Percentiles rank a stretch among this genome's conserved stretches.
Evolutionary conservation across 2,888 invertebrate genomes (phyloP).

Genomic region (Lottia scabra): DNA sequence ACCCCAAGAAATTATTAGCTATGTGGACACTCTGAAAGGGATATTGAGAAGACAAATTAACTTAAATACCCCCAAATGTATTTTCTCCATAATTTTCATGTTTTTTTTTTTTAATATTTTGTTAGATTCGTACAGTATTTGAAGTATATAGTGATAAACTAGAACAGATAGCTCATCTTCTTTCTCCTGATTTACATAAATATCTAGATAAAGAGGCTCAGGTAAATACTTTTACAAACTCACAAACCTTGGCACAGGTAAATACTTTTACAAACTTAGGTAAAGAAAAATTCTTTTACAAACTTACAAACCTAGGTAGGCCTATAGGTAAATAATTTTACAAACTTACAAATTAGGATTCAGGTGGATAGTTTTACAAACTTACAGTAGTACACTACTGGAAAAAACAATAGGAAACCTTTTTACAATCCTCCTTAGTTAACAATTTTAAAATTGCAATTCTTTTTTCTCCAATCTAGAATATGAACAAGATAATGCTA

Average conservation of each 20-base stretch:
- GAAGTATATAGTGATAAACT: slow-evolving; percentile 56
- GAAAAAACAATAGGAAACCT: too few relatives aligned
- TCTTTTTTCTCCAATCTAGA: slow-evolving; percentile 34
- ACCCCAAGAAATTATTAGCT: too few relatives aligned
- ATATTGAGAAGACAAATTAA: too few relatives aligned
- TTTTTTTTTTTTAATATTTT: slow-evolving; percentile 12
- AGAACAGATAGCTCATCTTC: slow-evolving; percentile 61
- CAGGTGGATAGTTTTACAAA: slow-evolving; percentile 48
- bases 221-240: slow-evolving; percentile 37
- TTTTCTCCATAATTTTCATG: too few relatives aligned
- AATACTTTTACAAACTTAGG: slow-evolving; percentile 15
- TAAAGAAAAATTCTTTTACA: slow-evolving; percentile 52
- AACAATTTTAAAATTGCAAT: too few relatives aligned
- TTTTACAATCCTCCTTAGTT: too few relatives aligned
- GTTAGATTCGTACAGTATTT: slow-evolving; percentile 57
- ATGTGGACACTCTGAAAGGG: too few relatives aligned
- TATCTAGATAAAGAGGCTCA: slow-evolving; percentile 66
- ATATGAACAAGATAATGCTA: slow-evolving; percentile 66
- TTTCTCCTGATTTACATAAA: slow-evolving; percentile 62
- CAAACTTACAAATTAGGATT: slow-evolving; percentile 28
- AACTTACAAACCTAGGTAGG: not conserved
- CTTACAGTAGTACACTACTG: not conserved
- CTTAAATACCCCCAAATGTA: too few relatives aligned
- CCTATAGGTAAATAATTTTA: not conserved
- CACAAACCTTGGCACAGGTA: slow-evolving; percentile 54